phyloP scores from a whole-genome alignment of 2,113 vertebrate genomes.

The Menura novaehollandiae region DNA sequence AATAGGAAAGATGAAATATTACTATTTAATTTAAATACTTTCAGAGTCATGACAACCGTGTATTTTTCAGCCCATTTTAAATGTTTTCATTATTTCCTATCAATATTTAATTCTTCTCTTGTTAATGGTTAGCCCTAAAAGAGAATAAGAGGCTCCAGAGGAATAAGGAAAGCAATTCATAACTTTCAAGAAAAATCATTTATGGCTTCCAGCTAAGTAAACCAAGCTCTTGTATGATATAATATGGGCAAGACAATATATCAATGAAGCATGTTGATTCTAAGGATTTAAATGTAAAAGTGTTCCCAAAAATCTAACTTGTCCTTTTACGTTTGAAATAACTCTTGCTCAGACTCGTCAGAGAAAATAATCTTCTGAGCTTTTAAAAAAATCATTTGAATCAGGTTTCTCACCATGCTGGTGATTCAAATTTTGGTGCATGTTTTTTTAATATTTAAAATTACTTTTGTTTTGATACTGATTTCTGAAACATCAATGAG shows the following conservation, averaged over 20 bases:
- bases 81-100: constrained; percentile 3
- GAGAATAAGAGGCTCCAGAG: background rate
- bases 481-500: background rate
- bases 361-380: background rate
- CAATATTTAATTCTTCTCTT: constrained; percentile 26
- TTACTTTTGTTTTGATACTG: background rate
- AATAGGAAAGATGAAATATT: background rate
- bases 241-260: background rate
- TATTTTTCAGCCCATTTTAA: constrained; percentile 4
- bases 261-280: background rate
- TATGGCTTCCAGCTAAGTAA: background rate
- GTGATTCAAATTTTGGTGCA: background rate
- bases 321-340: background rate
- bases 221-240: background rate
- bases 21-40: background rate
- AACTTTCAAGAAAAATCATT: background rate
- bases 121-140: background rate
- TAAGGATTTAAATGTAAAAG: background rate
- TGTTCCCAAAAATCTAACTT: background rate
- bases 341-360: background rate
- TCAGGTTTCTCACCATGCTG: background rate
- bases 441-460: background rate
- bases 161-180: background rate
- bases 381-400: background rate
- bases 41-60: background rate